Evolutionary conservation across 2,888 invertebrate genomes (phyloP), one percentile per base, ranked within the genome.

Genomic region (Ophion costatus): DNA sequence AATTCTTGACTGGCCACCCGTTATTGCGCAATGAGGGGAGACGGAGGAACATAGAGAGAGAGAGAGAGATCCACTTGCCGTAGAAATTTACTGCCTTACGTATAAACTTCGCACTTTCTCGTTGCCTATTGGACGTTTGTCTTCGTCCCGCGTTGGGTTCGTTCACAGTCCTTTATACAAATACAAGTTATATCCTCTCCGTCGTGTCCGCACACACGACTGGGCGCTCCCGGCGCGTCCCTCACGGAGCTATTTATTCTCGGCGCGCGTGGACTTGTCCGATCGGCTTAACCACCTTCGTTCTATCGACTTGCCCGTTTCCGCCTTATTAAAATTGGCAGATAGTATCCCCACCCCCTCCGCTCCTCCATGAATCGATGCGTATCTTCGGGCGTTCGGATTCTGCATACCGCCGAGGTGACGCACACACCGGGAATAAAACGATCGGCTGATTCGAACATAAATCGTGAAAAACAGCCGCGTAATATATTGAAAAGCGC

Each of bases 271-370:
- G 67, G 80, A 80, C 71, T 82, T 74, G 74, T 84, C 73, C 82
- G 77, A 78, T 83, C 84, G 83, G 80, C 69, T 78, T 80, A 86
- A 86, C 87, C 82, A 78, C 83, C 84, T 84, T 86, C 84, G 70
- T 86, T 86, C 86, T 78, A 86, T 83, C 87, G 84, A 85, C 84
- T 51, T 77, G 83, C 79, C 57, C 86, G 84, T 87, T 87, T 87
- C 86, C 87, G 87, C 87, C 86, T 88, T 86, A 88, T 88, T 88
- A 87, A 87, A 88, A 85, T 85, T 87, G 85, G 85, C 85, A 87
- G 85, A 87, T 86, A 84, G 69, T 86, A 71, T 24, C 38, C 42
- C 70, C n/a, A n/a, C 11, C 38, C 45, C 17, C 51, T 4, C 51
- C 17, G 3, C 51, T 51, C 51, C 14, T 0, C 3, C 51, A 3